Conservation (phyloP, 2,888 invertebrate genomes). For the Raillietiella orientalis region DNA sequence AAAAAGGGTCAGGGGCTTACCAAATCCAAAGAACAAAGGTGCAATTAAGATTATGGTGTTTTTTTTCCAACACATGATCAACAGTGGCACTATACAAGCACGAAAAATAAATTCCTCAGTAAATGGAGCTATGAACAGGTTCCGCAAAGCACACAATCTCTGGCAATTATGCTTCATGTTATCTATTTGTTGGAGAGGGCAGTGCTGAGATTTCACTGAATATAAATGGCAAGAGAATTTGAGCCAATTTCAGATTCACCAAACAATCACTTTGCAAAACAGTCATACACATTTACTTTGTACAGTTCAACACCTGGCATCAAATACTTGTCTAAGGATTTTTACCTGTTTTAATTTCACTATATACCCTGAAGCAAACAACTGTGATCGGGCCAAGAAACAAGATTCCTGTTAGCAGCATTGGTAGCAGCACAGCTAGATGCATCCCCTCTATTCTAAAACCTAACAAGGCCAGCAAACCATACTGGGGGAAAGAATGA, state of each 20-base stretch:
- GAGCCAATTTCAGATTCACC: too few species aligned
- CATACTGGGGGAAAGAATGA: slow-evolving; percentile 15
- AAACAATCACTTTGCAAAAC: too few species aligned
- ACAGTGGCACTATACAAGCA: slow-evolving; percentile 70
- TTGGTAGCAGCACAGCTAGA: slow-evolving; percentile 33
- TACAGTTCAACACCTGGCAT: slow-evolving; percentile 9
- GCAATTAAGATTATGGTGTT: slow-evolving; percentile 42
- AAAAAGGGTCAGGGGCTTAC: slow-evolving; percentile 15
- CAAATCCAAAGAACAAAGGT: slow-evolving; percentile 67
- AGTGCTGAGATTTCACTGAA: too few species aligned
- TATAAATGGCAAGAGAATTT: too few species aligned
- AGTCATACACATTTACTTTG: slow-evolving; percentile 5
- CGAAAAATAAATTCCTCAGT: slow-evolving; percentile 87
- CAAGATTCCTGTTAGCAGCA: slow-evolving; percentile 39
- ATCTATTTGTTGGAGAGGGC: too few species aligned
- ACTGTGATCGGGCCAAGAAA: slow-evolving; percentile 48
- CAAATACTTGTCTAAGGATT: too few species aligned
- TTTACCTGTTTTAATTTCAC: too few species aligned
- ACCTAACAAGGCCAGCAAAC: slow-evolving; percentile 36
- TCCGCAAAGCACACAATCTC: too few species aligned
- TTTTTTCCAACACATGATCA: slow-evolving; percentile 46
- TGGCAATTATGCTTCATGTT: too few species aligned
- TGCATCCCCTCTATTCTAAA: slow-evolving; percentile 34
- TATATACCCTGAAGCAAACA: too few species aligned
- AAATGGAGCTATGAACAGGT: slow-evolving; percentile 61